These are phyloP conservation scores for Ornithorhynchus anatinus DNA, from an alignment of 2,113 vertebrate species.

Conservation along the genomic window DNA sequence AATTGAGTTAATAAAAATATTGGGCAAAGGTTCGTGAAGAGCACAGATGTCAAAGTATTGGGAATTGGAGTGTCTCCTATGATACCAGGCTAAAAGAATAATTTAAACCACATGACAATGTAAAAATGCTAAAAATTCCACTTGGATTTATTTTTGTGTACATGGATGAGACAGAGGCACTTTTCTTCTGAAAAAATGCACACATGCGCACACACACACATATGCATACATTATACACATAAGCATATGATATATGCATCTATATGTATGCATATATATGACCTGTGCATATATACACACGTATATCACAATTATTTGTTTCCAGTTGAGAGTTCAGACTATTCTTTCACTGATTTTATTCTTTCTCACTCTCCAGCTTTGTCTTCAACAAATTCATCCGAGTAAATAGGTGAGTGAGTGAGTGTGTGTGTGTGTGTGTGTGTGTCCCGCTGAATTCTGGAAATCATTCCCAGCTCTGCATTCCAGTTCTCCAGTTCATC, in stretches of 20 bases:
- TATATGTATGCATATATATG: neutral
- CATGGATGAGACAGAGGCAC: neutral
- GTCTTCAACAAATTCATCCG: no score
- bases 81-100: conserved; percentile 63
- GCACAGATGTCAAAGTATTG: conserved; percentile 70
- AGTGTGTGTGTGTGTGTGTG: no score
- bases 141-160: neutral
- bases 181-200: neutral
- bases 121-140: conserved; percentile 35
- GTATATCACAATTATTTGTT: neutral
- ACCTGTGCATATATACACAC: neutral
- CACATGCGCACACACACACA: no score
- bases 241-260: no score
- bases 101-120: conserved; percentile 49
- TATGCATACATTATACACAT: no score
- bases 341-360: no score
- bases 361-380: no score
- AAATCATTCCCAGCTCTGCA: no score
- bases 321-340: neutral
- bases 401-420: no score
- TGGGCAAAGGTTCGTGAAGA: conserved; percentile 77
- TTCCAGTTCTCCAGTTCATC: no score
- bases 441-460: no score
- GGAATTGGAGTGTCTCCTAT: conserved; percentile 65
- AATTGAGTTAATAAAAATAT: conserved; percentile 86